phyloP scores from a whole-genome alignment of 2,797 vertebrate species.

The Gallinago stenura region DNA sequence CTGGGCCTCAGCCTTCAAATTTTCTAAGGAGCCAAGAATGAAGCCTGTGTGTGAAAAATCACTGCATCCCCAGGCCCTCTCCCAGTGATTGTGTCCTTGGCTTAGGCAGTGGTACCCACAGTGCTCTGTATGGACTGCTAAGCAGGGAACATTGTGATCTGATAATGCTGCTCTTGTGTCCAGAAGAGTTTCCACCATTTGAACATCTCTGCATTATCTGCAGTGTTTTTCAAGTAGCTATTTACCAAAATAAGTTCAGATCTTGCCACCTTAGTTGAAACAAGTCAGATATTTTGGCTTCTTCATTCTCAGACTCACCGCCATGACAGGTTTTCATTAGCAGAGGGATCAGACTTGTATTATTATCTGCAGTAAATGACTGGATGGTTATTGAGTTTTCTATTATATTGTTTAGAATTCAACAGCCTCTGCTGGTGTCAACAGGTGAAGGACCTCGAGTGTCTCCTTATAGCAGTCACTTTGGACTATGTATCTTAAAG shows the following conservation, averaged over 20 bases:
- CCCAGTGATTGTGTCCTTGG: not conserved
- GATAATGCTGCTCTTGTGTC: not conserved
- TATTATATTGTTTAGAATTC: not conserved
- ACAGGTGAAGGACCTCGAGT: not conserved
- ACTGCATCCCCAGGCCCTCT: not conserved
- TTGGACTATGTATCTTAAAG: not conserved
- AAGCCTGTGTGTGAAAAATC: not conserved
- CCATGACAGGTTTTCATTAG: not conserved
- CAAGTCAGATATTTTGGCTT: not conserved
- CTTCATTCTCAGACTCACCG: not conserved
- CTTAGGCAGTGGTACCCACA: not conserved
- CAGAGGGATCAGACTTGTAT: not conserved
- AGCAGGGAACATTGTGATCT: not conserved
- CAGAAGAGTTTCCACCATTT: not conserved
- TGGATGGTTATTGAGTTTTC: not conserved
- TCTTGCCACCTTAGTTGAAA: not conserved
- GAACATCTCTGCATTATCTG: not conserved
- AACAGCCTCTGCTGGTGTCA: not conserved
- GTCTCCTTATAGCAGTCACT: not conserved
- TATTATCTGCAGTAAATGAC: not conserved
- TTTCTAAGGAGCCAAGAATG: not conserved
- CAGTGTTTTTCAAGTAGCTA: not conserved
- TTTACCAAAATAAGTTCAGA: not conserved
- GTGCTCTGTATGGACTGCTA: fast-evolving
- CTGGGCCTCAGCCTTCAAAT: not conserved